These are phyloP conservation scores for Orchesella flavescens DNA, from an alignment of 2,888 invertebrate genomes.

Conservation along the genomic window DNA sequence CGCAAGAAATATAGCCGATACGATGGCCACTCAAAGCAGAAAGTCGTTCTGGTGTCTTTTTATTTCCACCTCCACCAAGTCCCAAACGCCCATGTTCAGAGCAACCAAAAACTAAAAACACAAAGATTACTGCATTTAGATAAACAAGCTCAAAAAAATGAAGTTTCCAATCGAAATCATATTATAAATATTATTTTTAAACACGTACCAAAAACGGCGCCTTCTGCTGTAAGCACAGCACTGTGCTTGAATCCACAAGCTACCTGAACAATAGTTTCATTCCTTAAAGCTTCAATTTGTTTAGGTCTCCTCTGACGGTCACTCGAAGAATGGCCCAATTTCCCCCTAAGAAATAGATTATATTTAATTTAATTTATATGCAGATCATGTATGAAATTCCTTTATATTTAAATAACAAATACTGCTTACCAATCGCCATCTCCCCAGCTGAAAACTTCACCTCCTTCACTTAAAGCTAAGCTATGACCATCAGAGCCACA, in stretches of 20 bases:
- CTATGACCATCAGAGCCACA: slow-evolving; percentile 81
- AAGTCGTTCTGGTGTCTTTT: slow-evolving; percentile 79
- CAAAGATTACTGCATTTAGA: slow-evolving; percentile 72
- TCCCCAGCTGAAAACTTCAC: slow-evolving; percentile 77
- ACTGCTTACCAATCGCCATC: slow-evolving; percentile 35
- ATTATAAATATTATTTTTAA: too few relatives aligned
- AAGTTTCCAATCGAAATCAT: neutral
- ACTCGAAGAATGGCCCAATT: slow-evolving; percentile 81
- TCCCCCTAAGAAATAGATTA: slow-evolving; percentile 74
- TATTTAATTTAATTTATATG: slow-evolving; percentile 1
- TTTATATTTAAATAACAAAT: neutral
- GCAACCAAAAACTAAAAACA: slow-evolving; percentile 77
- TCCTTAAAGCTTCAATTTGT: slow-evolving; percentile 79
- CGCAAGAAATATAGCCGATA: slow-evolving; percentile 78
- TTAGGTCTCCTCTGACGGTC: slow-evolving; percentile 79
- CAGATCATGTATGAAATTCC: neutral
- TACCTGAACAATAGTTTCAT: slow-evolving; percentile 78
- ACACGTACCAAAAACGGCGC: slow-evolving; percentile 77
- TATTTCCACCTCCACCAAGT: slow-evolving; percentile 77
- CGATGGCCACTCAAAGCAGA: slow-evolving; percentile 76
- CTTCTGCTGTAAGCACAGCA: slow-evolving; percentile 80
- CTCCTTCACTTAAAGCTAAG: slow-evolving; percentile 80
- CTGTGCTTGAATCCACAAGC: slow-evolving; percentile 81
- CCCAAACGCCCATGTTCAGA: slow-evolving; percentile 80
- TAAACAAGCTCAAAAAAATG: too few relatives aligned